Percentiles rank a stretch among this genome's conserved stretches.
Conservation (phyloP, 2,797 vertebrate species). For the Sternotherus odoratus region DNA sequence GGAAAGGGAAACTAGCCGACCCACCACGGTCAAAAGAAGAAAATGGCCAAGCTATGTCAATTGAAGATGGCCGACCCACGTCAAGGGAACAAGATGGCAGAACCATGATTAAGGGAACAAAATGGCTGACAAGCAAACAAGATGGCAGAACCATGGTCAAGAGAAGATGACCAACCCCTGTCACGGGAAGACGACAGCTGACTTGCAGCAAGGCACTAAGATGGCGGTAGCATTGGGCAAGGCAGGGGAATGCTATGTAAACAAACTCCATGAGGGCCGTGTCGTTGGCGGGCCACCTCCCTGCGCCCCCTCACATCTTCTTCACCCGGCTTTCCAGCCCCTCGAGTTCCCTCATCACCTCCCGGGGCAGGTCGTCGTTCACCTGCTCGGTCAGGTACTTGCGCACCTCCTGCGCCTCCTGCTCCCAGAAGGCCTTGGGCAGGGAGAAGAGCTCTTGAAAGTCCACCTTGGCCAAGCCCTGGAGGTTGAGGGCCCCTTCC, state of each 20-base stretch:
- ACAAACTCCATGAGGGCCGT: neutral
- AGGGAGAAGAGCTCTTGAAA: constrained; percentile 81
- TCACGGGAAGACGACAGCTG: neutral
- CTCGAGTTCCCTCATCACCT: constrained; percentile 87
- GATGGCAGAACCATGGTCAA: neutral
- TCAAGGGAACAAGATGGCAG: neutral
- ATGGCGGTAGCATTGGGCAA: neutral
- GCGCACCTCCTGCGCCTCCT: constrained; percentile 86
- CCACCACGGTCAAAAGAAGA: neutral
- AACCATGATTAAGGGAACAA: neutral
- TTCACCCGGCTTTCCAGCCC: constrained; percentile 85
- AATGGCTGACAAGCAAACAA: neutral
- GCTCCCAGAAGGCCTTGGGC: constrained; percentile 90
- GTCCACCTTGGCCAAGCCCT: constrained; percentile 80
- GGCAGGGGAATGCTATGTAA: constrained; percentile 4
- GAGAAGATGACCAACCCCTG: neutral
- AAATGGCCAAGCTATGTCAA: neutral
- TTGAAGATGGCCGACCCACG: neutral
- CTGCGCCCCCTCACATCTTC: constrained; percentile 70
- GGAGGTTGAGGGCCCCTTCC: constrained; percentile 85
- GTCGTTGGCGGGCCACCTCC: neutral
- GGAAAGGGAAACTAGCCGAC: neutral
- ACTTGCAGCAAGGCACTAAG: neutral
- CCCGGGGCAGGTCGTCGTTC: constrained; percentile 86
- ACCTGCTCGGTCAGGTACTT: constrained; percentile 90